Evolutionary conservation across 2,888 invertebrate genomes (phyloP).

Genomic region (Acutogordius australiensis): DNA sequence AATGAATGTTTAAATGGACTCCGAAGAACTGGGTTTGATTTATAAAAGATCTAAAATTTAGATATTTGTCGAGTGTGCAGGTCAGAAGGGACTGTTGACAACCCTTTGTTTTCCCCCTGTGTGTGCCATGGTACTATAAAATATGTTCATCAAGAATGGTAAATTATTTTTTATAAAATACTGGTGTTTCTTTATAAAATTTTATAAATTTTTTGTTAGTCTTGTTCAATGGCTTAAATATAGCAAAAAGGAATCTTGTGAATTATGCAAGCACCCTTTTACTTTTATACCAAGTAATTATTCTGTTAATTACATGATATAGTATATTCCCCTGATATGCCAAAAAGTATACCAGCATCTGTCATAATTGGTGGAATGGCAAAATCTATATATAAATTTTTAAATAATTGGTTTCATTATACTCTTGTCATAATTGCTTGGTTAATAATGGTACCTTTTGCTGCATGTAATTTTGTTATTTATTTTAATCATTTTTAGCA

Average conservation of each 20-base stretch:
- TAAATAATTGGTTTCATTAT: conserved; percentile 86
- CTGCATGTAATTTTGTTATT: no score
- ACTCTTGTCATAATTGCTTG: conserved; percentile 82
- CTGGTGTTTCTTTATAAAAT: neutral
- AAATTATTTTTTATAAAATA: conserved; percentile 15
- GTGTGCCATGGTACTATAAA: conserved; percentile 96
- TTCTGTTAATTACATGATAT: conserved; percentile 14
- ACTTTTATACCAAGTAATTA: conserved; percentile 61
- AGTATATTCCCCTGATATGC: conserved; percentile 97
- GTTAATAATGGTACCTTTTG: conserved; percentile 77
- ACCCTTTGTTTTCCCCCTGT: conserved; percentile 84
- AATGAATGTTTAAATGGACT: no score
- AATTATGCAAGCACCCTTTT: conserved; percentile 80
- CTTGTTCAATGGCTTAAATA: conserved; percentile 95
- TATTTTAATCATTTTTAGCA: conserved; percentile 9
- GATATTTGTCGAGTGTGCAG: conserved; percentile 93
- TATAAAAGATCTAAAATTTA: no score
- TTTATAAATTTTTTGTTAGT: conserved; percentile 25
- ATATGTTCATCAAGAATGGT: conserved; percentile 83
- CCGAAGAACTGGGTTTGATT: no score
- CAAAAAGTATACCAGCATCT: conserved; percentile 62
- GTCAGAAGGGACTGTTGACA: conserved; percentile 61
- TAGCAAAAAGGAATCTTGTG: conserved; percentile 89
- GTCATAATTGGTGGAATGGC: conserved; percentile 68
- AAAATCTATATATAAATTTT: conserved; percentile 57